Evolutionary conservation across 2,797 vertebrate species (phyloP), one percentile per base, ranked within the genome.

Genomic region (Manis javanica): DNA sequence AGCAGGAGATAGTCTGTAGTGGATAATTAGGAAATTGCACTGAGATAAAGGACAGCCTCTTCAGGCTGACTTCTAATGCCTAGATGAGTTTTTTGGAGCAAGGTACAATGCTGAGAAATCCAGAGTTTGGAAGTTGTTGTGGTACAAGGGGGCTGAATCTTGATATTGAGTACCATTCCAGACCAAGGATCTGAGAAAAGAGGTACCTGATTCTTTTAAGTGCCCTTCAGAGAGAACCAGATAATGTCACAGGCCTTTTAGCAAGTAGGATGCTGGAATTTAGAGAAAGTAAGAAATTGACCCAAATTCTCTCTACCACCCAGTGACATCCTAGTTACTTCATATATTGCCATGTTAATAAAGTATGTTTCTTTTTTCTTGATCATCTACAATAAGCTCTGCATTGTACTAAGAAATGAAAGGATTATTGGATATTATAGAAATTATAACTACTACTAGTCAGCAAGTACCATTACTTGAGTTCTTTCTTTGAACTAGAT

Each of bases 1-100:
- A 96, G 78, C 69, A 75, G 63, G 16, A 53, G 63, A 69, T 86
- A 74, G 55, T 94, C 49, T 96, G 51, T 31, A 91, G 66, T 66
- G 75, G 78, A 81, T 94, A 95, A 96, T 61, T 91, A 93, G 86
- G 55, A 96, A 97, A 97, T 83, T 92, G 69, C 29, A 42, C 79
- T 46, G 66, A 96, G 31, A 91, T 74, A 55, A 46, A 95, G 72
- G 61, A 77, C 21, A 95, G 34, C 13, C 53, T 93, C 83, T 94
- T 94, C 34, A 68, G 91, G 92, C 87, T 84, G 61, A 91, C 68
- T 89, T 79, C 59, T 72, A 93, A 96, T 61, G 82, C 16, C 9
- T 77, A 49, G 10, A 85, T 59, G 46, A 87, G 39, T 42, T 71
- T 87, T 64, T 57, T 72, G 26, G 55, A 85, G 21, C 51, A 82